Evolutionary conservation across 2,888 invertebrate species (phyloP).

Genomic region (Noctua pronuba): DNA sequence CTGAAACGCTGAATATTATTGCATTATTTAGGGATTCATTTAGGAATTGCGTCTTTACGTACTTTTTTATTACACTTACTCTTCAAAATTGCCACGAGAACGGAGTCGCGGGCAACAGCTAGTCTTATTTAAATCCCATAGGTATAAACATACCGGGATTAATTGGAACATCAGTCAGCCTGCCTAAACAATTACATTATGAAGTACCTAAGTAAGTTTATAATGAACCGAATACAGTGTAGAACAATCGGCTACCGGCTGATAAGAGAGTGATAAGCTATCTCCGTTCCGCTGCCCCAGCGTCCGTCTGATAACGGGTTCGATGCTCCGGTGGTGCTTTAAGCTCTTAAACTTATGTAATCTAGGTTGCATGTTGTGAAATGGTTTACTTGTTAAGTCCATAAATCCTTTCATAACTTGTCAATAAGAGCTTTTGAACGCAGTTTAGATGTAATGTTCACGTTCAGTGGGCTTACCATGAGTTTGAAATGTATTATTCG

Average conservation of each 20-base stretch:
- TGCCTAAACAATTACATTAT: conserved; percentile 25
- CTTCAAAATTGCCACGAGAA: neutral
- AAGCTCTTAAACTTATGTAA: conserved; percentile 57
- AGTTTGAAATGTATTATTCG: no score
- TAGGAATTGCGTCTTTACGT: neutral
- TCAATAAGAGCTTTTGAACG: neutral
- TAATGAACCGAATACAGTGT: conserved; percentile 38
- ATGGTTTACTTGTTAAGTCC: neutral
- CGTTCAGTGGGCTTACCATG: no score
- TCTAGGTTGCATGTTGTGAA: conserved; percentile 30
- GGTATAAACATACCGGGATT: neutral
- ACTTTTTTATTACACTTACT: neutral
- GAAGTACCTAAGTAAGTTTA: conserved; percentile 11
- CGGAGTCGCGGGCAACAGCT: neutral
- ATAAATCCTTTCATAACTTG: neutral
- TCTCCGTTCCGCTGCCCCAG: conserved; percentile 81
- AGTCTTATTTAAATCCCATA: neutral
- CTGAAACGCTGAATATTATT: neutral
- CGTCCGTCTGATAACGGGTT: conserved; percentile 79
- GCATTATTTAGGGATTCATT: neutral
- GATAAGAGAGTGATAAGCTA: conserved; percentile 74
- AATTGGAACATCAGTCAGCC: neutral
- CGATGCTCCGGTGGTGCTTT: conserved; percentile 69
- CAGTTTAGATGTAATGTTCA: neutral
- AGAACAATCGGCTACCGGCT: conserved; percentile 61